Evolutionary conservation across 2,113 vertebrate genomes (phyloP).

Genomic region (Mohoua ochrocephala): DNA sequence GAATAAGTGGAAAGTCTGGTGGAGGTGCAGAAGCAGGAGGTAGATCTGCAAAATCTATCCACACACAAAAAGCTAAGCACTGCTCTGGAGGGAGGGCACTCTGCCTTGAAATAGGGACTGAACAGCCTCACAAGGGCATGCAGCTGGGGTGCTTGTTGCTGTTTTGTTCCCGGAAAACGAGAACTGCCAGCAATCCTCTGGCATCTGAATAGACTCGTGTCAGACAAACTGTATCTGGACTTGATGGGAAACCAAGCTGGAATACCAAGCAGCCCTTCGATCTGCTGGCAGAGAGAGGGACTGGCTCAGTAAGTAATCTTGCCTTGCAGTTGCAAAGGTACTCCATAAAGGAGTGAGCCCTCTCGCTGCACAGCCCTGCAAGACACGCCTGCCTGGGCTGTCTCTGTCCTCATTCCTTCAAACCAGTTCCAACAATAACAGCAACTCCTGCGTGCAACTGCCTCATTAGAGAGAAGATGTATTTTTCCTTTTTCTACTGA

Average conservation of each 20-base stretch:
- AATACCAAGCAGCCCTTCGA: conserved; percentile 39
- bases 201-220: conserved; percentile 14
- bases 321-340: neutral
- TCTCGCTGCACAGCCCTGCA: neutral
- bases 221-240: conserved; percentile 33
- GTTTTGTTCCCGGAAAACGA: conserved; percentile 42
- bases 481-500: neutral
- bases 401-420: conserved; percentile 18
- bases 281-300: neutral
- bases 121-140: conserved; percentile 13
- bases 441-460: neutral
- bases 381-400: conserved; percentile 39
- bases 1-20: neutral
- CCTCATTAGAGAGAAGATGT: neutral
- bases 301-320: neutral
- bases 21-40: neutral
- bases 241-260: neutral
- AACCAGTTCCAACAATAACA: conserved; percentile 7
- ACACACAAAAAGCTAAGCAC: neutral
- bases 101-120: conserved; percentile 36
- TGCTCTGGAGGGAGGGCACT: neutral
- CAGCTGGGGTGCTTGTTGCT: conserved; percentile 37
- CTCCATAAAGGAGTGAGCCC: conserved; percentile 29
- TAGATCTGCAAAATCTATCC: conserved; percentile 11
- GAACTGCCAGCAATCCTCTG: conserved; percentile 33